Evolutionary conservation across 2,797 vertebrate genomes (phyloP), one percentile per base, ranked within the genome.

Genomic region (Dipus sagitta): DNA sequence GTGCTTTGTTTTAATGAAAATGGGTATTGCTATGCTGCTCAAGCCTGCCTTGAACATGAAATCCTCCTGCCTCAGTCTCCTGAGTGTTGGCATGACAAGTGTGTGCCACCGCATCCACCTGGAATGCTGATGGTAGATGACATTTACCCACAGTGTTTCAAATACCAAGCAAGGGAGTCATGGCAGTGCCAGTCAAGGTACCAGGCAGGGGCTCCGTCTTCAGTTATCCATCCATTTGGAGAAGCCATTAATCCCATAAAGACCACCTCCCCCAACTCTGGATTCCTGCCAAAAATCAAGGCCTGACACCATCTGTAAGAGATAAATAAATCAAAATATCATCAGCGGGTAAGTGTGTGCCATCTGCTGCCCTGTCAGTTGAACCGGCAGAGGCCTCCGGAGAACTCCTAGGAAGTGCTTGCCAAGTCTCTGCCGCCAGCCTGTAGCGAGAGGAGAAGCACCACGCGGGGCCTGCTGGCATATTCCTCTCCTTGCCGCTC

Each of bases 321-420:
- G 96, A 95, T 94, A 97, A 97, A 97, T 97, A 97, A 97, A 97
- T 97, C 97, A 97, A 97, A 97, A 97, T 96, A 97, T 95, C 97
- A 97, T 97, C 96, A 96, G 97, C 93, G 64, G 96, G 91, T 96
- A 95, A 97, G 96, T 97, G 96, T 86, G 92, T 95, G 95, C 96
- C 97, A 97, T 97, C 97, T 97, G 97, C 96, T 96, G 96, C 96
- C 96, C 95, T 94, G 94, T 96, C 95, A 91, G 95, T 92, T 96
- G 95, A 96, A 96, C 97, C 94, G 96, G 95, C 96, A 95, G 96
- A 76, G 47, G 92, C 81, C 96, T 95, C 93, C 0, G 3, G 94
- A 97, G 96, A 62, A 91, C 95, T 96, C 96, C 78, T 77, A 70
- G 96, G 78, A 65, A 76, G 91, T 1, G 6, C 72, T 93, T 95